Conservation (phyloP, 2,888 invertebrate species). For the Scaeva pyrastri region DNA sequence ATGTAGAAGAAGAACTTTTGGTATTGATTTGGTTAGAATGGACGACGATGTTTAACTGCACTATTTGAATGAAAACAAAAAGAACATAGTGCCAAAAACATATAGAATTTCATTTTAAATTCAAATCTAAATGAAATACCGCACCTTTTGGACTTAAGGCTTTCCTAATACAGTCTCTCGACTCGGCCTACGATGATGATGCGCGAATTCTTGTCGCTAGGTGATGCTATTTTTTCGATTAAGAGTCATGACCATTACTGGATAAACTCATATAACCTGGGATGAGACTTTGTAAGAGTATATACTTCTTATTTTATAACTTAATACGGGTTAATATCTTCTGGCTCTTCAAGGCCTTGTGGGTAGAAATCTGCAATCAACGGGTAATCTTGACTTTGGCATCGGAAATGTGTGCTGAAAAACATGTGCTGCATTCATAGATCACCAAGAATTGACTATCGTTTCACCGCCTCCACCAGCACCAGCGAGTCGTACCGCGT, state of each 20-base stretch:
- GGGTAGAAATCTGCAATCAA: conserved; percentile 60
- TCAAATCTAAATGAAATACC: conserved; percentile 66
- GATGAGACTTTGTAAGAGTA: background rate
- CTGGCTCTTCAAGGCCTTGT: conserved; percentile 55
- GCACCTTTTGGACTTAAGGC: conserved; percentile 52
- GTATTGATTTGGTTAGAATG: conserved; percentile 13
- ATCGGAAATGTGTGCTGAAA: conserved; percentile 20
- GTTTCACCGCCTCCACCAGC: background rate
- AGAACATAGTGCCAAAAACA: conserved; percentile 2
- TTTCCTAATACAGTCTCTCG: too few species aligned
- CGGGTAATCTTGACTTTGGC: conserved; percentile 52
- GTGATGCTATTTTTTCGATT: conserved; percentile 17
- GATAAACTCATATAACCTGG: background rate
- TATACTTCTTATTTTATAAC: conserved; percentile 55
- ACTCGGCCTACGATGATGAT: background rate
- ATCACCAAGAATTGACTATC: conserved; percentile 44
- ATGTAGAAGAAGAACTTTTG: background rate
- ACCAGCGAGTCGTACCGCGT: background rate
- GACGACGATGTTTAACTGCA: conserved; percentile 26
- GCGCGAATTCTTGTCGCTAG: conserved; percentile 1
- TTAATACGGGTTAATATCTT: conserved; percentile 53
- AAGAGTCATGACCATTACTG: conserved; percentile 12
- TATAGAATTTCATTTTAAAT: conserved; percentile 63
- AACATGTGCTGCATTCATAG: conserved; percentile 54
- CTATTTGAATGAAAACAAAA: conserved; percentile 46